These are phyloP conservation scores for Rhegmatorhina hoffmannsi DNA, from an alignment of 2,113 vertebrate genomes.

Conservation along the genomic window DNA sequence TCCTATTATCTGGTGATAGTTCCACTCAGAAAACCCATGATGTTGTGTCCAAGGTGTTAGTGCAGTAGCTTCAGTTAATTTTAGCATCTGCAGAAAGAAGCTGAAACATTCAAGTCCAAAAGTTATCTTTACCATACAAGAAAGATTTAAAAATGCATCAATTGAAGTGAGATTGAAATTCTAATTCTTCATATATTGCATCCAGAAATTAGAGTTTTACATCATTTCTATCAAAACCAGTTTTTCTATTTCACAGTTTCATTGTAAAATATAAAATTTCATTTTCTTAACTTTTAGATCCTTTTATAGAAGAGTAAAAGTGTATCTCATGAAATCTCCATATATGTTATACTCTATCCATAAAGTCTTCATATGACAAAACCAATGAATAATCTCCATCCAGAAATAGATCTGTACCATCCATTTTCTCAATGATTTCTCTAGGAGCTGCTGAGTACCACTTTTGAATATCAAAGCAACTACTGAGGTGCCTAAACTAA, in stretches of 20 bases:
- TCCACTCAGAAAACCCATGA: not conserved
- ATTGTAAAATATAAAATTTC: constrained; percentile 2
- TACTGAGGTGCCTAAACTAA: not conserved
- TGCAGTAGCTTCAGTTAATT: not conserved
- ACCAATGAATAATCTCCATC: not conserved
- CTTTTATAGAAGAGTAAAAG: not conserved
- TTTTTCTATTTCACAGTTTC: constrained; percentile 6
- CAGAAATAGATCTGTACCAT: not conserved
- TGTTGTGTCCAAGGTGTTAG: not conserved
- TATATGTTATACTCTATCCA: not conserved
- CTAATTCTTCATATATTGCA: not conserved
- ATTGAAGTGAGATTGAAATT: not conserved
- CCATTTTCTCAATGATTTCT: not conserved
- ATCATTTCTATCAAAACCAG: not conserved
- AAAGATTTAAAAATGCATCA: not conserved
- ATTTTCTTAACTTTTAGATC: constrained; percentile 4
- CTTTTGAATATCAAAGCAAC: not conserved
- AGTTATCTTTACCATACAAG: not conserved
- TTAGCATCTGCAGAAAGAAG: not conserved
- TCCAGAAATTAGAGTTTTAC: not conserved
- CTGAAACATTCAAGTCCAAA: not conserved
- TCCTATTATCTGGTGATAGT: not conserved
- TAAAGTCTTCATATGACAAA: not conserved
- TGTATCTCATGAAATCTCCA: not conserved
- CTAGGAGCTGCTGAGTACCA: not conserved